Evolutionary conservation across 2,113 vertebrate species (phyloP).

Genomic region (Numenius arquata): DNA sequence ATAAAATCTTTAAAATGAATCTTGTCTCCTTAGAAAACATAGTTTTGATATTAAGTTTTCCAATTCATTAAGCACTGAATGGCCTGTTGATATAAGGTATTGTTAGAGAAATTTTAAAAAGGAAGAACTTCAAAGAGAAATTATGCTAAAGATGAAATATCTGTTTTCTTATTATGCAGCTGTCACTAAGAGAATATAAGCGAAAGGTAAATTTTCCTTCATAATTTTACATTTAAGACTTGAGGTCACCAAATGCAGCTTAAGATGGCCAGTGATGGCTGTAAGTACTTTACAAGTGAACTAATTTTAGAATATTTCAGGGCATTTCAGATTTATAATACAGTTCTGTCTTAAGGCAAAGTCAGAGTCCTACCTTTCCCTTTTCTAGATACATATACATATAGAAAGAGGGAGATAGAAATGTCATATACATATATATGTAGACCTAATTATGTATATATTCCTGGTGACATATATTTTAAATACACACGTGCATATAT

Average conservation of each 20-base stretch:
- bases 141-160: slow-evolving; percentile 37
- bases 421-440: too few relatives aligned
- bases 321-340: background rate
- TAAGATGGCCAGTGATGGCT: background rate
- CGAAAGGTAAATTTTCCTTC: slow-evolving; percentile 37
- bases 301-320: background rate
- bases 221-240: slow-evolving; percentile 5
- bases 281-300: background rate
- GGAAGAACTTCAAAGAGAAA: slow-evolving; percentile 24
- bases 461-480: background rate
- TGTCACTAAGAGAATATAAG: background rate
- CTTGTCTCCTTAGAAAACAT: background rate
- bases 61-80: background rate
- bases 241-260: background rate
- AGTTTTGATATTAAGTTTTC: background rate
- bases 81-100: background rate
- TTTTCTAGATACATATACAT: background rate
- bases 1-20: background rate
- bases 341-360: background rate
- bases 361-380: background rate
- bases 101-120: slow-evolving; percentile 13
- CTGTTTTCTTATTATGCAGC: slow-evolving; percentile 10
- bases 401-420: too few relatives aligned
- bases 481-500: background rate
- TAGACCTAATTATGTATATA: background rate